Base-by-base conservation (phyloP, 1,140 invertebrate genomes). In the Heliconius melpomene region DNA sequence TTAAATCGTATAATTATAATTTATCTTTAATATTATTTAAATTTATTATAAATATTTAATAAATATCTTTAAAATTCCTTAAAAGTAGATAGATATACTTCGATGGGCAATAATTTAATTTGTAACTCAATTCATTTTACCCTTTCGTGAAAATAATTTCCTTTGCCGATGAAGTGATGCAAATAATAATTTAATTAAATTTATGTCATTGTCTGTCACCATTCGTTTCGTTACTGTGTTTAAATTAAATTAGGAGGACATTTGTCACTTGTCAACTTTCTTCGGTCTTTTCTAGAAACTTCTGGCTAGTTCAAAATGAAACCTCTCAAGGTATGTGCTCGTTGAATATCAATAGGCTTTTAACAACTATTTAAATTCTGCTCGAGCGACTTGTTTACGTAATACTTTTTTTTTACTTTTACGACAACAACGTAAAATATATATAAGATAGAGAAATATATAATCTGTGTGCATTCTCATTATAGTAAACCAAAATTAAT, bases 291-390 rank as follows among this genome's bases (percentile, higher is more conserved):
- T 78, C 26, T 73, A 78, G 52, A 78, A 78, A 73, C 71, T 73
- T 78, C 50, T 75, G 23, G 40, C 50, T 60, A 79, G 75, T 70
- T 32, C 26, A 66, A 66, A 66, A 29, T 72, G 70, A 72, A 38
- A 78, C 38, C 54, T 77, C 60, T 46, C 32, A n/a, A 66, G 3
- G 38, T 32, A 77, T 81, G 77, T 82, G 78, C 73, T 36, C 74
- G 57, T 79, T 80, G 84, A 82, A 85, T 85, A 75, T 78, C 72
- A 80, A 82, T 75, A 57, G 75, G 72, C 70, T 80, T 79, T 82
- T 81, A 75, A 57, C 50, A 60, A 60, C 54, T 60, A 81, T 84
- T 84, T 79, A 80, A 79, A 85, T 85, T 85, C 81, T 77, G 74
- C n/a, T 66, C 29, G 8, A 29, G 26, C 26, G 9, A 16, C 60